phyloP scores from a whole-genome alignment of 2,113 vertebrate genomes.

The Passer montanus region DNA sequence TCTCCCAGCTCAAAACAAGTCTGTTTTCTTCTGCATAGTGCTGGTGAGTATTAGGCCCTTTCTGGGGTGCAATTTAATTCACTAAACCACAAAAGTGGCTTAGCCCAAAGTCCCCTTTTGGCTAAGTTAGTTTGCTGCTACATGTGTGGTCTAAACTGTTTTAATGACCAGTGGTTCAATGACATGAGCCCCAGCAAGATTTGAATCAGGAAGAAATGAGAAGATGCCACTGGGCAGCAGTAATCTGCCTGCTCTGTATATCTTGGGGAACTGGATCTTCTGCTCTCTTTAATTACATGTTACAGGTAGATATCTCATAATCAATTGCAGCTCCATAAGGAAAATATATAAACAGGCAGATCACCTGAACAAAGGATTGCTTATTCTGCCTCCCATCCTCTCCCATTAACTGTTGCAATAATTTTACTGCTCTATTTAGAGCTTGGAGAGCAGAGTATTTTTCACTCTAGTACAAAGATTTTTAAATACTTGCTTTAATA shows the following conservation, averaged over 20 bases:
- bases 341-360: background rate
- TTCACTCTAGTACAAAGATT: background rate
- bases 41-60: background rate
- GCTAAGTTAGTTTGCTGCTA: background rate
- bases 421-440: background rate
- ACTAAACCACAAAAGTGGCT: background rate
- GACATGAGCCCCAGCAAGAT: background rate
- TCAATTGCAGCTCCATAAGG: background rate
- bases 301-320: background rate
- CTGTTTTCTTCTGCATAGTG: background rate
- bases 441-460: background rate
- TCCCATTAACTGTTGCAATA: background rate
- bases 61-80: background rate
- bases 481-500: background rate
- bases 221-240: background rate
- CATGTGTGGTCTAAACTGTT: background rate
- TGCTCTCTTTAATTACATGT: background rate
- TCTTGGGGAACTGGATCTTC: background rate
- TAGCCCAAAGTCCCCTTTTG: background rate
- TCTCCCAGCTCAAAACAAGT: background rate
- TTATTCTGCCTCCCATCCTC: background rate
- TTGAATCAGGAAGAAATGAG: background rate
- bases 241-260: background rate
- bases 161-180: background rate
- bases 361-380: background rate